Conservation (phyloP, 2,888 invertebrate species). For the Listrodromus nycthemerus region DNA sequence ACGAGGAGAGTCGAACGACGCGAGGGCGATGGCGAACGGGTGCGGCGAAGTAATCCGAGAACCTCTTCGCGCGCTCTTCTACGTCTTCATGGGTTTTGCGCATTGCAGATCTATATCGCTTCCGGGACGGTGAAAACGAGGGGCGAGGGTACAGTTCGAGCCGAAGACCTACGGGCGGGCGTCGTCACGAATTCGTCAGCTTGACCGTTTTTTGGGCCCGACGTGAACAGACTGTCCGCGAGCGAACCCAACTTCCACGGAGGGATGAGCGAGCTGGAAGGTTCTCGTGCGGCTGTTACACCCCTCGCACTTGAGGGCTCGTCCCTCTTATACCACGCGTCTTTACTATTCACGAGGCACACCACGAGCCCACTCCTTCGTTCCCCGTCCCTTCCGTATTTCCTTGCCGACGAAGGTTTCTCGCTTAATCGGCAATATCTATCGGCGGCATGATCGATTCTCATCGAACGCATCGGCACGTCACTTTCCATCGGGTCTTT, state of each 20-base stretch:
- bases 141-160: background rate
- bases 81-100: conserved; percentile 17
- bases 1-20: conserved; percentile 7
- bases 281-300: conserved; percentile 14
- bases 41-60: conserved; percentile 53
- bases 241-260: background rate
- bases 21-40: conserved; percentile 7
- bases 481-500: conserved; percentile 6
- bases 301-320: conserved; percentile 40
- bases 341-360: conserved; percentile 45
- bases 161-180: background rate
- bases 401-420: conserved; percentile 48
- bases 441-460: conserved; percentile 54
- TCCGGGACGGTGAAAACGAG: conserved; percentile 7
- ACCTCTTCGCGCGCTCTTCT: conserved; percentile 42
- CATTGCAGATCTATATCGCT: background rate
- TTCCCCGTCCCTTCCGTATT: conserved; percentile 44
- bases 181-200: background rate
- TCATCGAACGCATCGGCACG: background rate
- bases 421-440: conserved; percentile 69
- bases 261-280: background rate
- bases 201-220: background rate
- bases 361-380: conserved; percentile 9
- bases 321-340: conserved; percentile 23
- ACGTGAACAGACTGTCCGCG: too few species aligned